Evolutionary conservation across 2,888 invertebrate species (phyloP), one percentile per base, ranked within the genome.

Genomic region (Dicyrtomina minuta): DNA sequence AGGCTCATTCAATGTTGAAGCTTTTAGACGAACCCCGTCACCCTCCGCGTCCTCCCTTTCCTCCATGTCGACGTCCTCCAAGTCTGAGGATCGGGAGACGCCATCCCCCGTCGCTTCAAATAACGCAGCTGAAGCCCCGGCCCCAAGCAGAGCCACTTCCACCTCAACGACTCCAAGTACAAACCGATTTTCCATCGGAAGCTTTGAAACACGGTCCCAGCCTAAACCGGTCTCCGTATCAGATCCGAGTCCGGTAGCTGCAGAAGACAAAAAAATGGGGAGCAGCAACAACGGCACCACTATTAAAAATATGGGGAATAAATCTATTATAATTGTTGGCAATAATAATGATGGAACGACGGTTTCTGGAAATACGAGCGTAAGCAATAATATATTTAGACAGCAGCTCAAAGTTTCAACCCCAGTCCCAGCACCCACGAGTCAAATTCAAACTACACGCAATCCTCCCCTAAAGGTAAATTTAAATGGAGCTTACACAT

Each of bases 321-420:
- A 78, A 68, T 73, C 78, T 8, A 75, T 77, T 39, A 78, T 78
- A 17, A 77, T 76, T 59, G 74, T 78, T 1, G 73, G 73, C 44
- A 72, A 74, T 12, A 72, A 68, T 10, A 46, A 71, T 1, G 72
- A 70, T 0, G 43, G 49, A 3, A 27, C 17, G 12, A 41, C 41
- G 12, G 46, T 22, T 24, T 56, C 17, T 15, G 26, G 13, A 8
- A 26, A 49, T 26, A 64, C 46, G 6, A 13, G 2, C 20, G 20
- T 1, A 10, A 27, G 22, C 12, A 55, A 24, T 10, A 66, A 66
- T 58, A 59, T 71, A 24, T 74, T 70, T 49, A 70, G 61, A 26
- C 73, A 73, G 43, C 61, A 73, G 56, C 53, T 74, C 20, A 62
- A 58, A 66, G 66, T 70, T n/a, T 66, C 51, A 17, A 60, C 61